These are phyloP conservation scores for Spatula versicolor DNA, from an alignment of 2,797 vertebrate species.

Conservation along the genomic window DNA sequence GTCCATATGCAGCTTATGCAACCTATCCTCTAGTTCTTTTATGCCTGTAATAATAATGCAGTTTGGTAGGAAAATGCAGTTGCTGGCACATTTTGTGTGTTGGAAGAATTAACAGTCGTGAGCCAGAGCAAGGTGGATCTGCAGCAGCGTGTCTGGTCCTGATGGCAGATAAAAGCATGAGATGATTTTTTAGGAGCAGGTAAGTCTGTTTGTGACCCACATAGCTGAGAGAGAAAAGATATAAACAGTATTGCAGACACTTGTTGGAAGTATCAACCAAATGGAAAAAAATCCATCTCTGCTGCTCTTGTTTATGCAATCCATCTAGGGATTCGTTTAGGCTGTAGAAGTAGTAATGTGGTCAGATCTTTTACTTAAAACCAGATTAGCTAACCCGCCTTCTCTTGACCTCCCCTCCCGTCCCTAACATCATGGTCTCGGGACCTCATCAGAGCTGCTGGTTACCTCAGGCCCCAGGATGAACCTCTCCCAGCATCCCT, in stretches of 20 bases:
- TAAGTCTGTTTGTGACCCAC: slow-evolving; percentile 13
- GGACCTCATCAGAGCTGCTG: background rate
- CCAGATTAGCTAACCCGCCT: background rate
- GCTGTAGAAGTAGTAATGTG: fast-evolving
- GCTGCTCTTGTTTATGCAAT: background rate
- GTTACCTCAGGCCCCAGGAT: background rate
- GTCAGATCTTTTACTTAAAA: background rate
- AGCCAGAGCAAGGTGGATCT: background rate
- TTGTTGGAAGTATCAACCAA: background rate
- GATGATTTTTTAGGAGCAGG: slow-evolving; percentile 17
- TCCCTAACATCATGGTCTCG: background rate
- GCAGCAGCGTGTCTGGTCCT: background rate
- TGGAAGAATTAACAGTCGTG: background rate
- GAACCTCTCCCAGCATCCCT: background rate
- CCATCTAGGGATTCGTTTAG: background rate
- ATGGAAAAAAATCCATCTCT: background rate
- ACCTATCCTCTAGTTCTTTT: background rate
- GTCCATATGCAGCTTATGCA: background rate
- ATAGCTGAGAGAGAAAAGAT: background rate
- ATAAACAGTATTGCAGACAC: background rate
- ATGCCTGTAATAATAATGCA: background rate
- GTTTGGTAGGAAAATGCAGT: background rate
- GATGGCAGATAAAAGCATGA: background rate
- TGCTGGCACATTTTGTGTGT: background rate
- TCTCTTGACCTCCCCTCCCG: background rate